Conservation (phyloP, 2,888 invertebrate species). For the Eupithecia insigniata region DNA sequence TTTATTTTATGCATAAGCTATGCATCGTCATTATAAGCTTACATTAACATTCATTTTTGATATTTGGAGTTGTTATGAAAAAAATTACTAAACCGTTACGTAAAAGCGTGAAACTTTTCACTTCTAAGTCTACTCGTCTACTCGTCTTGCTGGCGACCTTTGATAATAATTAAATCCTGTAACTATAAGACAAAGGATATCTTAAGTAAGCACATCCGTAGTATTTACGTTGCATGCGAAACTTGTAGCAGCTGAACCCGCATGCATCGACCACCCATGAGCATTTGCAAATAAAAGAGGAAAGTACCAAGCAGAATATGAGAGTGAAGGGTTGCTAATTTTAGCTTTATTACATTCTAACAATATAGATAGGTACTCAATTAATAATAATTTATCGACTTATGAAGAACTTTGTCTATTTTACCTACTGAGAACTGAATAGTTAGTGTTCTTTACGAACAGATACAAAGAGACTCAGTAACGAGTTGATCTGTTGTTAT, state of each 20-base stretch:
- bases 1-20: constrained; percentile 5
- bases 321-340: constrained; percentile 8
- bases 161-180: constrained; percentile 21
- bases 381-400: background rate
- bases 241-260: constrained; percentile 77
- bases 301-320: background rate
- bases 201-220: constrained; percentile 66
- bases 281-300: constrained; percentile 52
- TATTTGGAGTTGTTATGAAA: background rate
- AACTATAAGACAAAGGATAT: constrained; percentile 47
- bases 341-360: background rate
- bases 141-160: background rate
- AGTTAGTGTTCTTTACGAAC: background rate
- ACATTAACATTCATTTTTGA: background rate
- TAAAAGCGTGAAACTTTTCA: background rate
- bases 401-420: background rate
- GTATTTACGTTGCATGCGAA: constrained; percentile 57
- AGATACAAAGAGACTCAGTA: background rate
- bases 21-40: background rate
- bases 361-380: background rate
- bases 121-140: too few relatives aligned
- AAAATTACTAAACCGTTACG: background rate
- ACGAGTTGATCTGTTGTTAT: constrained; percentile 4
- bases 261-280: constrained; percentile 76
- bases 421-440: background rate